Conservation (phyloP, 2,797 vertebrate species). For the Sebastolobus altivelis region DNA sequence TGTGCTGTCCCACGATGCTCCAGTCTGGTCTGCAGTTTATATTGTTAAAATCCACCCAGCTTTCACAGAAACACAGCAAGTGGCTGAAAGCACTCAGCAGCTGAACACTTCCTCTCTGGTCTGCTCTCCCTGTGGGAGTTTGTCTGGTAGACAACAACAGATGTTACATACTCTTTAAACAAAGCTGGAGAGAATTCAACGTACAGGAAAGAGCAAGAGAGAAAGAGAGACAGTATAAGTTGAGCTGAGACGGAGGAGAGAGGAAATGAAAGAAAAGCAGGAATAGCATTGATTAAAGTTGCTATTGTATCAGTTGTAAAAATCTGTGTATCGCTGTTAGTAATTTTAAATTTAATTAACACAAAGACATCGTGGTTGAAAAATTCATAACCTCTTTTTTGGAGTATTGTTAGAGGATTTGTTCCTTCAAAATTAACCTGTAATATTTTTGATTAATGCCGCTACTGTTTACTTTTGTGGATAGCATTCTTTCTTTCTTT, state of each 20-base stretch:
- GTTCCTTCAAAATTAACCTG: background rate
- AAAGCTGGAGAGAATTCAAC: constrained; percentile 13
- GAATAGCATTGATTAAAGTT: background rate
- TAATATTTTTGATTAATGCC: background rate
- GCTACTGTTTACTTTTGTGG: background rate
- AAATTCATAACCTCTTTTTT: background rate
- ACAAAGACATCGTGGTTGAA: background rate
- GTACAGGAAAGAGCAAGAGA: background rate
- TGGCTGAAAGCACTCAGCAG: constrained; percentile 34
- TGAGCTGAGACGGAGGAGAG: background rate
- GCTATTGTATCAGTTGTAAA: background rate
- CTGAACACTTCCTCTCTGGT: constrained; percentile 37
- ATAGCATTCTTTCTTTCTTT: no score
- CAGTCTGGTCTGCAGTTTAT: constrained; percentile 20
- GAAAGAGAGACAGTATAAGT: background rate
- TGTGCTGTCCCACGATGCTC: constrained; percentile 10
- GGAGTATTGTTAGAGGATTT: background rate
- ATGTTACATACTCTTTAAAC: constrained; percentile 40
- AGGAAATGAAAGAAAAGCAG: background rate
- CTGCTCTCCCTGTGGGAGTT: constrained; percentile 22
- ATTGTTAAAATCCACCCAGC: constrained; percentile 6
- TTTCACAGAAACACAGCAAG: constrained; percentile 18
- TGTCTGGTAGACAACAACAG: constrained; percentile 36
- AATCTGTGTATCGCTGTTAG: background rate
- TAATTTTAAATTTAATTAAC: background rate